Evolutionary conservation across 2,113 vertebrate genomes (phyloP).

Genomic region (Rhinichthys klamathensis): DNA sequence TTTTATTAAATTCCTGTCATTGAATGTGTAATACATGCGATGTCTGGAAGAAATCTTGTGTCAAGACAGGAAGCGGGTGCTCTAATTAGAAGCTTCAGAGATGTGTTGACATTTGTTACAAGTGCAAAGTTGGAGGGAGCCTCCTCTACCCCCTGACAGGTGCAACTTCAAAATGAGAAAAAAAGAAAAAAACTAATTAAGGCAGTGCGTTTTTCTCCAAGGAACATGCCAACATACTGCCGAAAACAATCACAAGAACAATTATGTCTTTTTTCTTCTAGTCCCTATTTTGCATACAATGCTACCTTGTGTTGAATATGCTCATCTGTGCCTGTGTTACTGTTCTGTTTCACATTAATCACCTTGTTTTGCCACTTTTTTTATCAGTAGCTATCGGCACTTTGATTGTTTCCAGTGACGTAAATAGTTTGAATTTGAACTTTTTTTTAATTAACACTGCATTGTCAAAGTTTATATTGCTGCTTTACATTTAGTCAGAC

Average conservation of each 20-base stretch:
- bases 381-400: background rate
- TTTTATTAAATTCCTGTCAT: background rate
- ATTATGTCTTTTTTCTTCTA: slow-evolving; percentile 46
- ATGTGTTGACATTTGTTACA: slow-evolving; percentile 29
- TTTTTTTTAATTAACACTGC: no score
- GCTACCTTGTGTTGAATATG: slow-evolving; percentile 57
- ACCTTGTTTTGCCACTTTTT: background rate
- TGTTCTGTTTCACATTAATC: background rate
- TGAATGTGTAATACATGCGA: background rate
- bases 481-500: no score
- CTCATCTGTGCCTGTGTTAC: slow-evolving; percentile 47
- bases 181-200: slow-evolving; percentile 56
- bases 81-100: slow-evolving; percentile 48
- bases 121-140: slow-evolving; percentile 26
- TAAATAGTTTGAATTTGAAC: background rate
- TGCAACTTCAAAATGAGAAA: slow-evolving; percentile 61
- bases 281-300: slow-evolving; percentile 52
- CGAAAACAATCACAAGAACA: slow-evolving; percentile 58
- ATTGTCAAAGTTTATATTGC: no score
- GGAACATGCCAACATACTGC: slow-evolving; percentile 32
- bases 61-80: slow-evolving; percentile 15
- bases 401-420: background rate
- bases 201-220: slow-evolving; percentile 53
- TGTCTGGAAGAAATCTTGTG: background rate
- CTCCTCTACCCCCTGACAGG: slow-evolving; percentile 54